These are phyloP conservation scores for Paramuricea clavata DNA, from an alignment of 92 coral and sea anemone genomes.

Conservation along the genomic window DNA sequence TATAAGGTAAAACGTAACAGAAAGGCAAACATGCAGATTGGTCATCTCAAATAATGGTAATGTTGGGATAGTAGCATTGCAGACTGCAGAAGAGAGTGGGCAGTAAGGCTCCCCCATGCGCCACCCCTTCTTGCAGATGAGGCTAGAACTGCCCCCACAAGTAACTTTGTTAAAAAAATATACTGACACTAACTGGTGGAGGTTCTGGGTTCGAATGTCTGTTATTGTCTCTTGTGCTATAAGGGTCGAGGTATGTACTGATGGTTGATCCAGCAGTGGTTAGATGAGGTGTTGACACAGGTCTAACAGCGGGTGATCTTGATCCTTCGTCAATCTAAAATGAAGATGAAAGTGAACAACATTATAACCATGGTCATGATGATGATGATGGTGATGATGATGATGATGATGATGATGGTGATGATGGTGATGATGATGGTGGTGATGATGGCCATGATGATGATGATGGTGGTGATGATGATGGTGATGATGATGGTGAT, in stretches of 20 bases:
- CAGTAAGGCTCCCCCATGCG: no score
- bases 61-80: no score
- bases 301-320: background rate
- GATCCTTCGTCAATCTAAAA: background rate
- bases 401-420: background rate
- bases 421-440: background rate
- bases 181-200: background rate
- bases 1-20: no score
- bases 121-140: no score
- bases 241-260: background rate
- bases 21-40: no score
- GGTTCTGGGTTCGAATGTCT: slow-evolving; percentile 35
- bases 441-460: background rate
- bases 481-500: background rate
- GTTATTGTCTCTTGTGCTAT: no score
- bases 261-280: background rate
- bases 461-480: background rate
- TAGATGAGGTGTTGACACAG: background rate
- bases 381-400: background rate
- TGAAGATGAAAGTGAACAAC: no score
- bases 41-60: no score
- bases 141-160: no score
- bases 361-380: background rate
- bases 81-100: no score
- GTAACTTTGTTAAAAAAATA: background rate